Base-by-base conservation (phyloP, 2,113 vertebrate species). In the Ptilorrhoa leucosticta region DNA sequence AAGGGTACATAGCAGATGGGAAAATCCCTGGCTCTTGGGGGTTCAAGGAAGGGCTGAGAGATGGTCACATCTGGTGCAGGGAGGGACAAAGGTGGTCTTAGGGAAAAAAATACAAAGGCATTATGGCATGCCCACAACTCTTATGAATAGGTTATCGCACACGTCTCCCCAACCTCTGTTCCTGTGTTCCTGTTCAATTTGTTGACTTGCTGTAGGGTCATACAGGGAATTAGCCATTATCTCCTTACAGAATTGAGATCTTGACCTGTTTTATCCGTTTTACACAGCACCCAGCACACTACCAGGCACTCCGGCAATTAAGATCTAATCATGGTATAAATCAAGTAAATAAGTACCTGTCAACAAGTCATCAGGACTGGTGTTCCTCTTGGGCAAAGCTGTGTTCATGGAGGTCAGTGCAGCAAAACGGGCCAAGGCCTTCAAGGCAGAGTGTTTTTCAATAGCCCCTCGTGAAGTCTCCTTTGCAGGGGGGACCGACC, bases 251-350 rank as follows among this genome's bases (percentile, higher is more conserved):
- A 82, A 65, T 18, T 27, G 83, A 71, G 44, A 64, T 16, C 65
- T 50, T 16, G 93, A 80, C 94, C 77, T 79, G 33, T 61, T 83
- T 16, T 22, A 48, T 68, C 77, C 7, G 1, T 28, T 76, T 48
- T 5, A 45, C 4, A 3, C 20, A 31, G 81, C 10, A 64, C 39
- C 68, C 17, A 70, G 50, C 30, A 19, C 53, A 5, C 39, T 18
- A 19, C n/a, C 7, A 2, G 69, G 48, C 69, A 37, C 87, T 87
- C 37, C 0, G 9, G 81, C 72, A 97, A 89, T 95, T 96, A 96
- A 93, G 50, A 30, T 11, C 69, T 95, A 85, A 96, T 91, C 44
- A 76, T 16, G 53, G 70, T 42, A 94, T 91, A 85, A 94, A 97
- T 94, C 82, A 93, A 94, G 53, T 79, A 82, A 79, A n/a, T 79